Evolutionary conservation across 2,888 invertebrate genomes (phyloP), one percentile per base, ranked within the genome.

Genomic region (Diabrotica balteata): DNA sequence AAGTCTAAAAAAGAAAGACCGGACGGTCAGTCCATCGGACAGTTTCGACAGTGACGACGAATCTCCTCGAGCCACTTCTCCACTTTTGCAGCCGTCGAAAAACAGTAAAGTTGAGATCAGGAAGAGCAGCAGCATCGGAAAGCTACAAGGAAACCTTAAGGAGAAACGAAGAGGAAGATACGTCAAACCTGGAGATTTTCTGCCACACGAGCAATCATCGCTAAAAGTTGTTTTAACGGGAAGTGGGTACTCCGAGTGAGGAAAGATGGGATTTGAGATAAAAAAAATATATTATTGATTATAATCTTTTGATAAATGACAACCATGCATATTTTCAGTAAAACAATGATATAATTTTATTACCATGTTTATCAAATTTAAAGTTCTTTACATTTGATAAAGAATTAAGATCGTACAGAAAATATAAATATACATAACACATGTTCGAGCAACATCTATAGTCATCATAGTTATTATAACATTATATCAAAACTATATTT

Each of bases 1-100:
- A 78, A 92, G 91, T 79, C 84, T 92, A 75, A 90, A 91, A 83
- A 87, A 89, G 81, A 89, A 88, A 75, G 90, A 90, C 79, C 87
- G 86, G 75, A 85, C 87, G 74, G 75, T 84, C 22, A 86, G 85
- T 73, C 86, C 85, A 42, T 84, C 86, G 43, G 87, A 86, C 71
- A 86, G 86, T 73, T 66, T 76, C 50, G 80, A 79, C 51, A 82
- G 85, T 73, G 89, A 89, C 59, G 87, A 88, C 75, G 89, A 89
- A 76, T 90, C 90, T 11, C 89, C 90, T 42, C 87, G 88, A 77
- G 89, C 89, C 52, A 90, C 90, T 44, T 90, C 90, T 4, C 90
- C 90, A 0, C 81, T 90, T 4, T 84, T 89, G 5, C 83, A 83
- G 73, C 85, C 86, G 73, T 84, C 74, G 32, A 79, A 78, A 68